These are phyloP conservation scores for Corythucha ciliata DNA, from an alignment of 2,888 invertebrate genomes.

Conservation along the genomic window DNA sequence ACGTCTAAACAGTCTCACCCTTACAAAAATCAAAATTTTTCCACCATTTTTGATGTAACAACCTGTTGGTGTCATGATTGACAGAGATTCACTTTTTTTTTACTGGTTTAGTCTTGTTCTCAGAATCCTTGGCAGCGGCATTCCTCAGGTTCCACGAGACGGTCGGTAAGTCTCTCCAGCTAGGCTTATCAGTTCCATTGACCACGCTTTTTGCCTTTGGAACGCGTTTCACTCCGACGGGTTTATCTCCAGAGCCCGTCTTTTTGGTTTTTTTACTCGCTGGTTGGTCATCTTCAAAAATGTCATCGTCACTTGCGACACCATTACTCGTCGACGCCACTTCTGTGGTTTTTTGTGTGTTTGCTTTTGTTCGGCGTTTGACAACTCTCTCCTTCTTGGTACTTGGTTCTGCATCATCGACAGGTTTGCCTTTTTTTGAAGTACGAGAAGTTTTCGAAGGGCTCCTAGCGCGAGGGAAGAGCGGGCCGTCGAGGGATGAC, in stretches of 20 bases:
- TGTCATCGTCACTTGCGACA: not conserved
- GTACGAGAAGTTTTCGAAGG: constrained; percentile 7
- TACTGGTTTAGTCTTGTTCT: constrained; percentile 12
- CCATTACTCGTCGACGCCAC: not conserved
- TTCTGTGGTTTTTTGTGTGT: constrained; percentile 3
- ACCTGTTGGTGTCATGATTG: no score
- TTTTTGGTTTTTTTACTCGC: not conserved
- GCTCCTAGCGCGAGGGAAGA: constrained; percentile 47
- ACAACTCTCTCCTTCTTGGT: not conserved
- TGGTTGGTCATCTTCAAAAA: not conserved
- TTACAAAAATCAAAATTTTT: no score
- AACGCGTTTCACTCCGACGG: no score
- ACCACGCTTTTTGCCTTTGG: constrained; percentile 9
- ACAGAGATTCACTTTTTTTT: no score
- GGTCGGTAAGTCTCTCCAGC: constrained; percentile 32
- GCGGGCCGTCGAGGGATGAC: constrained; percentile 46
- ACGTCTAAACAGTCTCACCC: no score
- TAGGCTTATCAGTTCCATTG: constrained; percentile 21
- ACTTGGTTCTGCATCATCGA: not conserved
- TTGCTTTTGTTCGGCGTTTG: constrained; percentile 1
- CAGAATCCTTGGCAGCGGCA: constrained; percentile 27
- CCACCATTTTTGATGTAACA: no score
- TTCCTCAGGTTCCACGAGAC: constrained; percentile 25
- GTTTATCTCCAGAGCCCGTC: no score
- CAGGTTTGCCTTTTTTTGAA: constrained; percentile 14